A percentile compares a stretch with the other conserved stretches of the same genome.
These are phyloP conservation scores for Tonatia bakeri DNA, from an alignment of 2,113 vertebrate species.

Conservation along the genomic window DNA sequence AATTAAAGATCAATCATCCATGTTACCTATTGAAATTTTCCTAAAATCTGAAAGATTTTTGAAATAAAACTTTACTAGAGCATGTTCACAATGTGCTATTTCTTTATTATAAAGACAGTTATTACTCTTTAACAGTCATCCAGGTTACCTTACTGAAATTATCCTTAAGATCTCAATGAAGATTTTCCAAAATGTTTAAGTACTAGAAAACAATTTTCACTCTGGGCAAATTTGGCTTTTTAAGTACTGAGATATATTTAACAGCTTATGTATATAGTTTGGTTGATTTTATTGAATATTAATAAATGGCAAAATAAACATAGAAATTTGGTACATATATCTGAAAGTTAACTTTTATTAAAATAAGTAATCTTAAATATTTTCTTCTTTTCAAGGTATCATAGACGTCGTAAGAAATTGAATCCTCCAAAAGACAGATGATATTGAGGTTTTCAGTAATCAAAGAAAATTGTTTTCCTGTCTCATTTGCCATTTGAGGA, in stretches of 20 bases:
- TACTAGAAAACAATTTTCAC: background rate
- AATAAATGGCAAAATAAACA: slow-evolving; percentile 35
- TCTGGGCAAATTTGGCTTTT: background rate
- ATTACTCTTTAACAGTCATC: background rate
- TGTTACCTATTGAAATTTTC: background rate
- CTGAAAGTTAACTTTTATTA: slow-evolving; percentile 4
- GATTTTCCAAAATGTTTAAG: slow-evolving; percentile 4
- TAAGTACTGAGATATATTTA: slow-evolving; percentile 1
- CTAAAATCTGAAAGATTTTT: background rate
- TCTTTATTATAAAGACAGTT: background rate
- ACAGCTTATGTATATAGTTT: background rate
- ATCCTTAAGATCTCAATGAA: background rate
- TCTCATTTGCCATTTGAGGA: slow-evolving; percentile 47
- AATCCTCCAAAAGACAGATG: slow-evolving; percentile 72
- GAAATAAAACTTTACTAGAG: background rate
- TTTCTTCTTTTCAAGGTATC: slow-evolving; percentile 71
- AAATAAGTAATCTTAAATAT: slow-evolving; percentile 31
- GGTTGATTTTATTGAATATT: background rate
- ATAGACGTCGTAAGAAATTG: slow-evolving; percentile 60
- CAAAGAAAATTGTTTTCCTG: background rate
- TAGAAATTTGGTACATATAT: slow-evolving; percentile 19
- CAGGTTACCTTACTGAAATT: background rate
- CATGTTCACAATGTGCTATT: background rate
- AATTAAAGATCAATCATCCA: background rate
- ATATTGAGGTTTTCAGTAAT: slow-evolving; percentile 7